Evolutionary conservation across 53 echinoderm and acorn worm genomes (phyloP), one percentile per base, ranked within the genome.

Genomic region (Echinometra lucunter): DNA sequence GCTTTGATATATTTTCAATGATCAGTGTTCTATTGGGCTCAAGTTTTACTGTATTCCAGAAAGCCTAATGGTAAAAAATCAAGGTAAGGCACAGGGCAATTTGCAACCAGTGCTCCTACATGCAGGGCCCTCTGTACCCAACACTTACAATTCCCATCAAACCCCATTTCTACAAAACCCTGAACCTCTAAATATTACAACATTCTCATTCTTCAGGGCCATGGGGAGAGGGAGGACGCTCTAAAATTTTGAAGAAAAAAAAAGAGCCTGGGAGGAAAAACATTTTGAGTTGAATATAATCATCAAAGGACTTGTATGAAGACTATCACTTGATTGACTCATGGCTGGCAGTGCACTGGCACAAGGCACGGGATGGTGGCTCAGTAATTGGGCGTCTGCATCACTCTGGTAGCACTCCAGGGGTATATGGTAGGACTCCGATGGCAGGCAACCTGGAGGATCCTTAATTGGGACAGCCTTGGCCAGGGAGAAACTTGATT

Each of bases 391-490:
- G 92, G 53, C 49, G 80, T 78, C 55, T 47, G 56, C 27, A 47
- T n/a, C n/a, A 17, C 53, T 63, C 16, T 8, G 75, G 40, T 66
- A 42, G 5, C 91, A 35, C 66, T 45, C 72, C 63, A 42, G 91
- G 91, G 66, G 69, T 23, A 67, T n/a, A n/a, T n/a, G n/a, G n/a
- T 23, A 67, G 91, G n/a, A 92, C 78, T 17, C 72, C 92, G 32
- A 28, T 55, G 80, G 92, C 35, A 92, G 34, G n/a, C n/a, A n/a
- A n/a, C n/a, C 78, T 49, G 74, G 78, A 28, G 37, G 28, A n/a
- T n/a, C n/a, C 72, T 92, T 92, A 92, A 92, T 92, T 92, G 57
- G 92, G 75, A 56, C 92, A 92, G 60, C 92, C 92, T 92, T 92
- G 92, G 92, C 47, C 47, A 37, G 27, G 80, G 17, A 6, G 56